Evolutionary conservation across 1,140 invertebrate genomes (phyloP).

Genomic region (Penaeus chinensis): DNA sequence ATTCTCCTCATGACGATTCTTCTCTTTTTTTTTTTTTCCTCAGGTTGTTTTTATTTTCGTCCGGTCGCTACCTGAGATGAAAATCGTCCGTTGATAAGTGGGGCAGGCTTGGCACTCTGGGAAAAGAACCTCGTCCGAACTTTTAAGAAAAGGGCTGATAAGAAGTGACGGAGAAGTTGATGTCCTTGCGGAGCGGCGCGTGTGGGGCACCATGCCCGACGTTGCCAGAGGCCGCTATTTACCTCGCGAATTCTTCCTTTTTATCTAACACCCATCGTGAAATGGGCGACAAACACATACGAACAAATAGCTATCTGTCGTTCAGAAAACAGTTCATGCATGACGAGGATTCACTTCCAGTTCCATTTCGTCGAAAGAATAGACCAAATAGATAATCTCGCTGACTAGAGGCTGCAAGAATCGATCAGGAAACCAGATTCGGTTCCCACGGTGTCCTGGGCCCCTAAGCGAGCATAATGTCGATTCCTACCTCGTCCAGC

Average conservation of each 20-base stretch:
- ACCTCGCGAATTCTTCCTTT: neutral
- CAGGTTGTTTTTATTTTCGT: too few relatives aligned
- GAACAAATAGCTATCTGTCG: neutral
- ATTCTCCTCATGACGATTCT: too few relatives aligned
- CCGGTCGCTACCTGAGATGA: too few relatives aligned
- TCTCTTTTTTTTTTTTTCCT: too few relatives aligned
- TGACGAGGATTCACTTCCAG: neutral
- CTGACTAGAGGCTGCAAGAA: neutral
- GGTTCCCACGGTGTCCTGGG: constrained; percentile 28
- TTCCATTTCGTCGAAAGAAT: neutral
- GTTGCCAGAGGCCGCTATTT: neutral
- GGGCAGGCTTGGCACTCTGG: too few relatives aligned
- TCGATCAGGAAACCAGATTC: constrained; percentile 14
- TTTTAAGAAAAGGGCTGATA: constrained; percentile 12
- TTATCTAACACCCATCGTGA: neutral
- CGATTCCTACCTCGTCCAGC: neutral
- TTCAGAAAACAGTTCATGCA: too few relatives aligned
- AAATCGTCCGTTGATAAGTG: too few relatives aligned
- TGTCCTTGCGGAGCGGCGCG: constrained; percentile 38
- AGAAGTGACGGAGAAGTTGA: constrained; percentile 19
- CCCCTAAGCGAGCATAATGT: constrained; percentile 25
- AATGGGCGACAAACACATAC: neutral
- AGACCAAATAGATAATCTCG: neutral
- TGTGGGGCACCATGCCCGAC: constrained; percentile 28
- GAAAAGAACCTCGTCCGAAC: constrained; percentile 7